Conservation (phyloP, 1,140 invertebrate species). For the Hestina assimilis region DNA sequence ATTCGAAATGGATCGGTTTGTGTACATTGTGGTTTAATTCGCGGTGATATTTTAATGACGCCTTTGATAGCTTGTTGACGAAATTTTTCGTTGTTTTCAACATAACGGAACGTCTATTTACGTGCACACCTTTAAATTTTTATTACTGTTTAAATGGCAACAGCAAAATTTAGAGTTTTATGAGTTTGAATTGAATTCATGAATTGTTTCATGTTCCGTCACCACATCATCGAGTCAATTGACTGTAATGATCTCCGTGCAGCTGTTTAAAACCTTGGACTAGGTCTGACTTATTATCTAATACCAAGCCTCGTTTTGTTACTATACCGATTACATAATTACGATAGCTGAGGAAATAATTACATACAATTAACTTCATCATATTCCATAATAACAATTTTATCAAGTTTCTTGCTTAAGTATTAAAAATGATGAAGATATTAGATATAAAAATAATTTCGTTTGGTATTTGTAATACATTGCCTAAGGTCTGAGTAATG, state of each 20-base stretch:
- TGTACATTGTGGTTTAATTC: background rate
- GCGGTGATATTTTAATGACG: background rate
- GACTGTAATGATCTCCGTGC: conserved; percentile 26
- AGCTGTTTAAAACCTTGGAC: conserved; percentile 29
- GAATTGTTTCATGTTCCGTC: conserved; percentile 19
- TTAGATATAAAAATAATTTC: too few relatives aligned
- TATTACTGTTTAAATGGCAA: background rate
- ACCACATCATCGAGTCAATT: conserved; percentile 29
- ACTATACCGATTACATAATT: conserved; percentile 9
- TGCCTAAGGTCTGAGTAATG: background rate
- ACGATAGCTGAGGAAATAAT: conserved; percentile 7
- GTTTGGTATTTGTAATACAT: too few relatives aligned
- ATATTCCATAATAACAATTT: background rate
- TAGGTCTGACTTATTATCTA: conserved; percentile 33
- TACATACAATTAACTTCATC: background rate
- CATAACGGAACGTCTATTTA: background rate
- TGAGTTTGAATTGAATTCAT: conserved; percentile 15
- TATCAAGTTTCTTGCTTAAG: too few relatives aligned
- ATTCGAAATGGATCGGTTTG: conserved; percentile 19
- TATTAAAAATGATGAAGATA: too few relatives aligned
- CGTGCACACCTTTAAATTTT: background rate
- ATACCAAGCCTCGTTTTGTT: conserved; percentile 22
- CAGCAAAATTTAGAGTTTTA: background rate
- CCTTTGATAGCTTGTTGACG: background rate
- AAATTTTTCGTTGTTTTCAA: background rate